A percentile compares a stretch with the other conserved stretches of the same genome.
Evolutionary conservation across 1,140 invertebrate species (phyloP).

Genomic region (Lasaia peninsularis): DNA sequence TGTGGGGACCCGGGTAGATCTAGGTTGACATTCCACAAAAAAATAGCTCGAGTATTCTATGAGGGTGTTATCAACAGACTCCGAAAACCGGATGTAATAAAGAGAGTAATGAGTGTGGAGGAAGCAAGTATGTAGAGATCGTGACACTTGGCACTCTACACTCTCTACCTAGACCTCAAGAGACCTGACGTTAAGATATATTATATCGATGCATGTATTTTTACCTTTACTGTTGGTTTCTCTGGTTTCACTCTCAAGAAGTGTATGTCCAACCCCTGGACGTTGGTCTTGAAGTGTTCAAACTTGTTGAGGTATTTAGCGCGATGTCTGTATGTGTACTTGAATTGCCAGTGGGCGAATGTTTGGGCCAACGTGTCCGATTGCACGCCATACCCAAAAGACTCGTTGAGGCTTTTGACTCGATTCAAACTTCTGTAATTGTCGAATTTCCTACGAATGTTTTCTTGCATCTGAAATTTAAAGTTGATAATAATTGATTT

Average conservation of each 20-base stretch:
- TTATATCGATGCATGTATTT: no score
- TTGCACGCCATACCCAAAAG: slow-evolving; percentile 82
- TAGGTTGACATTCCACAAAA: no score
- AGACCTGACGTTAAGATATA: no score
- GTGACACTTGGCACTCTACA: no score
- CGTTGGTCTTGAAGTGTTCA: slow-evolving; percentile 83
- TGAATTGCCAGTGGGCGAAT: slow-evolving; percentile 83
- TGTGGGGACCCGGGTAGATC: no score
- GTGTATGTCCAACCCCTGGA: slow-evolving; percentile 85
- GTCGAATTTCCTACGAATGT: slow-evolving; percentile 46
- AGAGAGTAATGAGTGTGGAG: no score
- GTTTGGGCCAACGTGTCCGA: slow-evolving; percentile 80
- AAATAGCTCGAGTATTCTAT: no score
- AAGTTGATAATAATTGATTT: not conserved
- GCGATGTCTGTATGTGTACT: slow-evolving; percentile 84
- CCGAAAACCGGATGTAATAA: no score
- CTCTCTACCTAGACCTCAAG: no score
- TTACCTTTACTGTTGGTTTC: slow-evolving; percentile 65
- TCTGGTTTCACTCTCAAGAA: slow-evolving; percentile 81
- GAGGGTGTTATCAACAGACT: no score
- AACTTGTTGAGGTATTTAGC: slow-evolving; percentile 83
- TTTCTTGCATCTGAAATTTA: slow-evolving; percentile 54
- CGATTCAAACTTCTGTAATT: slow-evolving; percentile 33
- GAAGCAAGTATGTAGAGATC: no score
- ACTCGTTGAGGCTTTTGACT: slow-evolving; percentile 41